Conservation (phyloP, 2,888 invertebrate genomes). For the Apamea epomidion region DNA sequence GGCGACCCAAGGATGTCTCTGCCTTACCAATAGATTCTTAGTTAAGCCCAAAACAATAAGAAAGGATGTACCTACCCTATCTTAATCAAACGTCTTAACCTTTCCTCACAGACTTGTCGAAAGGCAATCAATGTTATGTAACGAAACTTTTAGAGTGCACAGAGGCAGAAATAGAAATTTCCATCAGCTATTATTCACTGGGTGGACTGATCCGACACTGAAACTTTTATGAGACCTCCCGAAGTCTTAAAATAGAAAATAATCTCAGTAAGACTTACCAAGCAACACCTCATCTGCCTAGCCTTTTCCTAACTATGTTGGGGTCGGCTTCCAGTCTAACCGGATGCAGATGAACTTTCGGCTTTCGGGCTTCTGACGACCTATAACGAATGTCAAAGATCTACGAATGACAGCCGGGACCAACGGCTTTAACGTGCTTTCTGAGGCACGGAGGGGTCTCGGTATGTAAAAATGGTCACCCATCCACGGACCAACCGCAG, state of each 20-base stretch:
- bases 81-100: slow-evolving; percentile 17
- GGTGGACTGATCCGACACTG: neutral
- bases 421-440: no score
- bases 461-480: no score
- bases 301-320: no score
- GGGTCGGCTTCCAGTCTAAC: no score
- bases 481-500: no score
- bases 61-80: neutral
- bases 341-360: no score
- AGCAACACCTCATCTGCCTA: no score
- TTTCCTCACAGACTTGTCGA: slow-evolving; percentile 10
- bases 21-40: slow-evolving; percentile 4
- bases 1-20: neutral
- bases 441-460: no score
- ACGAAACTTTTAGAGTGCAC: neutral
- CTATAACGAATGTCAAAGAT: no score
- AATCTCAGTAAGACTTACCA: neutral
- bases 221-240: neutral
- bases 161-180: neutral
- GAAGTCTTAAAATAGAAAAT: neutral
- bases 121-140: slow-evolving; percentile 11
- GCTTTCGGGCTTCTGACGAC: no score
- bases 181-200: slow-evolving; percentile 7
- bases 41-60: slow-evolving; percentile 28
- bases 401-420: no score